Percentiles rank a stretch among this genome's conserved stretches.
phyloP scores from a whole-genome alignment of 2,888 invertebrate species.

The Mylabris sibirica region DNA sequence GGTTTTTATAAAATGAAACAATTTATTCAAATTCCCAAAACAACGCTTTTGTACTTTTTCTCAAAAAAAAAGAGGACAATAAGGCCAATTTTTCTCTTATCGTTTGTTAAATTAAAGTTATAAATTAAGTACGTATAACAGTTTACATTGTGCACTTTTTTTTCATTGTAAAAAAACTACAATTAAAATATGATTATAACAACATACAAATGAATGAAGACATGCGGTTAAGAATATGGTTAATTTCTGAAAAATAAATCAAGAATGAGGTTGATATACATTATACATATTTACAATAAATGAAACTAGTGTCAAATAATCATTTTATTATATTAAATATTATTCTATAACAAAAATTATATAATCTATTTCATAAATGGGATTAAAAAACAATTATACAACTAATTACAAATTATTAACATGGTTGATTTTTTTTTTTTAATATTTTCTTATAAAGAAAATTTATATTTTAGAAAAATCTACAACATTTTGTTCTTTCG shows the following conservation, averaged over 20 bases:
- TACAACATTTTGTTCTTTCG: constrained; percentile 45
- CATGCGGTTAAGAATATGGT: constrained; percentile 20
- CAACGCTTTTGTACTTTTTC: constrained; percentile 41
- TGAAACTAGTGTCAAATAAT: constrained; percentile 45
- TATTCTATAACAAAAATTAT: constrained; percentile 61
- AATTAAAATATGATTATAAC: not conserved
- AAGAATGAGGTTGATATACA: constrained; percentile 44
- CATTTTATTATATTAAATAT: constrained; percentile 58
- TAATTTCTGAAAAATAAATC: constrained; percentile 49
- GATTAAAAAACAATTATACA: constrained; percentile 60
- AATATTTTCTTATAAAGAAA: constrained; percentile 61
- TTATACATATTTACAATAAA: constrained; percentile 43
- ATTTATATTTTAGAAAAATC: constrained; percentile 58
- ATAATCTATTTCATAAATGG: constrained; percentile 54
- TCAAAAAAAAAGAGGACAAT: constrained; percentile 31
- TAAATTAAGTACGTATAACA: constrained; percentile 24
- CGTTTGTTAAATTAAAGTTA: constrained; percentile 31
- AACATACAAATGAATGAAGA: not conserved
- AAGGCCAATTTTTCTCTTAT: constrained; percentile 35
- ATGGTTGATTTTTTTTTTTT: constrained; percentile 48
- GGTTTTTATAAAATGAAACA: constrained; percentile 37
- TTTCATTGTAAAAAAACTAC: not conserved
- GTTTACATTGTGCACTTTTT: not conserved
- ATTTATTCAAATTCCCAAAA: constrained; percentile 42
- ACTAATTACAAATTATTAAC: constrained; percentile 60